A percentile compares a stretch with the other conserved stretches of the same genome.
These are phyloP conservation scores for Pecten maximus DNA, from an alignment of 2,888 invertebrate genomes.

Conservation along the genomic window DNA sequence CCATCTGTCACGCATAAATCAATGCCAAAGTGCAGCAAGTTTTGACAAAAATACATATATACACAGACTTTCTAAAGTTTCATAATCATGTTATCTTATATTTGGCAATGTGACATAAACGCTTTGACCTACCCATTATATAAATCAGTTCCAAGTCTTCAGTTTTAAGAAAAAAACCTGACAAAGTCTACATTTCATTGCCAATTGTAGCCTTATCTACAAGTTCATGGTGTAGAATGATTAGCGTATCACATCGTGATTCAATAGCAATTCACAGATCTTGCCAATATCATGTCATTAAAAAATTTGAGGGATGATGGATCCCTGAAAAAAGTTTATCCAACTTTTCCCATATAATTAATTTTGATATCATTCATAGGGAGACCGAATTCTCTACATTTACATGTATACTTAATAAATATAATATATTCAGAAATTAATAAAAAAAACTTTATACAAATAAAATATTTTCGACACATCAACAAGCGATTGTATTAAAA, in stretches of 20 bases:
- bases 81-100: neutral
- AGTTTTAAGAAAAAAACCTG: too few relatives aligned
- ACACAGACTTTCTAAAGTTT: neutral
- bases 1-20: neutral
- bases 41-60: neutral
- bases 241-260: neutral
- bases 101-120: slow-evolving; percentile 10
- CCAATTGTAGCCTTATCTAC: too few relatives aligned
- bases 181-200: too few relatives aligned
- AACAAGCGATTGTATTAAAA: neutral
- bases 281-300: neutral
- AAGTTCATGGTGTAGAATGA: neutral
- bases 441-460: neutral
- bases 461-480: neutral
- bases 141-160: too few relatives aligned
- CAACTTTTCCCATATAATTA: neutral
- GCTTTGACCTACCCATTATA: neutral
- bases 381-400: neutral
- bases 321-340: neutral
- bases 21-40: neutral
- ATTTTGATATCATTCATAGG: neutral
- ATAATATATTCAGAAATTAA: neutral
- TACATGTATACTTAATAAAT: neutral
- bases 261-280: neutral
- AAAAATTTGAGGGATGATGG: neutral